Percentiles rank a stretch among this genome's conserved stretches.
Evolutionary conservation across 2,888 invertebrate genomes (phyloP).

Genomic region (Pherbina coryleti): DNA sequence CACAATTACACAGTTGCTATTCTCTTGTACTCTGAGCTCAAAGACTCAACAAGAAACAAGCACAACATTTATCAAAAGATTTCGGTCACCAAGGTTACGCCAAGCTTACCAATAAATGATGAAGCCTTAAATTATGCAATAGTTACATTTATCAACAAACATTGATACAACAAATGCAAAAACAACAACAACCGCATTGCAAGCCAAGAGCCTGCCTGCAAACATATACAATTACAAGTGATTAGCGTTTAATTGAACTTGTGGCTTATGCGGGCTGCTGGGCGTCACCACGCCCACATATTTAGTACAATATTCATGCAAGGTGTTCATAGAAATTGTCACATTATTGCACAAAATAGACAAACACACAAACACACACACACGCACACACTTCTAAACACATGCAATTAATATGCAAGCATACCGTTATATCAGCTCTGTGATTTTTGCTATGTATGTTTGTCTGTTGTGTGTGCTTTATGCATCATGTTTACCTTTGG

Average conservation of each 20-base stretch:
- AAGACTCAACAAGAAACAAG: background rate
- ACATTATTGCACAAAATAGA: conserved; percentile 12
- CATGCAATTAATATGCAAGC: conserved; percentile 16
- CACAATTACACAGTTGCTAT: background rate
- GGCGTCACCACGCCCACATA: conserved; percentile 1
- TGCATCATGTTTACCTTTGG: background rate
- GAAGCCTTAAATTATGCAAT: conserved; percentile 19
- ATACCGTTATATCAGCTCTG: background rate
- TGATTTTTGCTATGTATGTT: background rate
- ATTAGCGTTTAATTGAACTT: conserved; percentile 37
- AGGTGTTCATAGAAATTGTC: conserved; percentile 32
- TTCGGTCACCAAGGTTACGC: conserved; percentile 10
- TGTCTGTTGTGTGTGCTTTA: conserved; percentile 7
- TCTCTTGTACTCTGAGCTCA: background rate
- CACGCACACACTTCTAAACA: background rate
- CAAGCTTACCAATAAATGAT: background rate
- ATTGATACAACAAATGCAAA: background rate
- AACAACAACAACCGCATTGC: background rate
- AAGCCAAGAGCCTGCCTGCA: background rate
- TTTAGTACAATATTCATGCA: conserved; percentile 1
- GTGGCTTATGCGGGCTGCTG: conserved; percentile 18
- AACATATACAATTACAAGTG: conserved; percentile 35
- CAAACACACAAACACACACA: background rate
- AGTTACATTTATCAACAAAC: background rate
- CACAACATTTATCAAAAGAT: background rate